Base-by-base conservation (phyloP, 1,140 invertebrate genomes). In the Telenomus remus region DNA sequence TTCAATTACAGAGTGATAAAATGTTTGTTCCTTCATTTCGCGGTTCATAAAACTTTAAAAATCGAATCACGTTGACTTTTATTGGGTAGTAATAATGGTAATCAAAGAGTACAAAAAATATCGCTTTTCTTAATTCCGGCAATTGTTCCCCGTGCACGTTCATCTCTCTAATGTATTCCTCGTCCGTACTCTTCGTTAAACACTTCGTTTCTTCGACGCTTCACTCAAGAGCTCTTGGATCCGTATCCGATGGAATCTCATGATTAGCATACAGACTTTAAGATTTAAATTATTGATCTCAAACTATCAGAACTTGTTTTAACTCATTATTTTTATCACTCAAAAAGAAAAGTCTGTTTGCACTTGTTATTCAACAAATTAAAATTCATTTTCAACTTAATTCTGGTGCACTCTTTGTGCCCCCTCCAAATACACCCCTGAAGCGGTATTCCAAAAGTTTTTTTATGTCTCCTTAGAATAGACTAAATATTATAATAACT, bases 111-210 rank as follows among this genome's bases (percentile, higher is more conserved):
- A 50, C 49, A 37, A 53, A 16, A 47, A 19, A 11, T 55, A n/a
- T 42, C 8, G 12, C 11, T 37, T 14, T 55, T 68, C 47, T 68
- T 43, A 68, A 68, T 51, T 68, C 55, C 37, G 37, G 12, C 43
- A 14, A 57, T 68, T 59, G 54, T 43, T 33, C 46, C 35, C 19
- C 43, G 50, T 8, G 54, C 54, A 51, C 48, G 65, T 69, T 59
- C 65, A 69, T 69, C 53, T 35, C 11, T 59, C 27, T 59, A 53
- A 69, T 69, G 27, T 59, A 59, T 59, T 69, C 65, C 10, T 4
- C 14, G 33, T 51, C 42, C 55, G 48, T 53, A 54, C 43, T 69
- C 56, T 54, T 47, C 54, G 53, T 59, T 69, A 53, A 60, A 60
- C 53, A 57, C 54, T 57, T 56, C 63, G 47, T 34, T 57, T 66